Conservation (phyloP, 1,140 invertebrate species). For the Goniozus legneri region DNA sequence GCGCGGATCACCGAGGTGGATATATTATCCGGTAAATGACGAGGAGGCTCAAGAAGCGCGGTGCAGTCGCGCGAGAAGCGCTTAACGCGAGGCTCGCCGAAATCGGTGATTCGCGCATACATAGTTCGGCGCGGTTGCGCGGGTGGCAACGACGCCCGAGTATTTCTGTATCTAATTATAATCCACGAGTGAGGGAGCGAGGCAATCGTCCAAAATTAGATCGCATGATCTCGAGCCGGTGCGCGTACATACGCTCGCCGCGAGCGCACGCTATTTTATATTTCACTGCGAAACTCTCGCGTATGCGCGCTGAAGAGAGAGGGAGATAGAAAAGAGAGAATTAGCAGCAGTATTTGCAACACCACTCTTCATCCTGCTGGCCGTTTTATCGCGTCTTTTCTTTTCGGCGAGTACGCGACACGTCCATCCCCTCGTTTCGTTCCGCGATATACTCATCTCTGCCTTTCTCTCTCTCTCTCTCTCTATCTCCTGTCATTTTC, state of each 20-base stretch:
- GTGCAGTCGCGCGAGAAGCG: background rate
- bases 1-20: too few species aligned
- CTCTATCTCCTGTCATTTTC: background rate
- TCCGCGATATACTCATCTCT: background rate
- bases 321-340: background rate
- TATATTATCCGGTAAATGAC: background rate
- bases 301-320: background rate
- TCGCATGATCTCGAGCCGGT: conserved; percentile 50
- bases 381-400: conserved; percentile 15
- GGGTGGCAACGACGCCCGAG: conserved; percentile 41
- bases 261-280: conserved; percentile 41
- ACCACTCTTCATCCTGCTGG: conserved; percentile 14
- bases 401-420: background rate
- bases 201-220: conserved; percentile 55
- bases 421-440: background rate
- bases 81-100: background rate
- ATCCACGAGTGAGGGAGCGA: conserved; percentile 52
- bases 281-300: conserved; percentile 16
- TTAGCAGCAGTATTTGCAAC: too few species aligned
- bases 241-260: conserved; percentile 11
- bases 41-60: background rate
- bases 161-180: conserved; percentile 56
- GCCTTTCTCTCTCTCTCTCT: background rate
- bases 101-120: conserved; percentile 15
- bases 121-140: conserved; percentile 23